A percentile compares a stretch with the other conserved stretches of the same genome.
Evolutionary conservation across 2,113 vertebrate species (phyloP).

Genomic region (Gallinago jamesoni): DNA sequence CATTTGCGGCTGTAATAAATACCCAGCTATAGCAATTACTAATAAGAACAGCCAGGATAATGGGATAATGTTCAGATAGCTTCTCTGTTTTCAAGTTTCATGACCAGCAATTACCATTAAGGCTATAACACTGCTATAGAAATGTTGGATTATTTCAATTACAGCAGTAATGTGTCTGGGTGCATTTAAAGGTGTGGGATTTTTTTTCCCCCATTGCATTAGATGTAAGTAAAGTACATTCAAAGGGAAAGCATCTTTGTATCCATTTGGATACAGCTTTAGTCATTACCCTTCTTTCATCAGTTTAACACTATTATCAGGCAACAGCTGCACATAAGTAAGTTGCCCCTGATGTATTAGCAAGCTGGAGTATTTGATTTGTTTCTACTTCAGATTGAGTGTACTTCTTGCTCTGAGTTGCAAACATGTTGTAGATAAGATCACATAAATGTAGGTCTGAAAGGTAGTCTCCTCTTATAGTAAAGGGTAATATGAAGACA

Average conservation of each 20-base stretch:
- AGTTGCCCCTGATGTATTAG: neutral
- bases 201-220: neutral
- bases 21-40: constrained; percentile 32
- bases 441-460: neutral
- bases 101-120: constrained; percentile 51
- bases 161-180: constrained; percentile 16
- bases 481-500: neutral
- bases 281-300: neutral
- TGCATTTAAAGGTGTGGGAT: constrained; percentile 4
- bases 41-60: constrained; percentile 32
- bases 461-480: neutral
- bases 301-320: neutral
- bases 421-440: neutral
- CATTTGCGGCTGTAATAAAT: constrained; percentile 41
- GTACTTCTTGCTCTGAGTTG: neutral
- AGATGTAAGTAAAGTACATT: constrained; percentile 5
- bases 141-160: constrained; percentile 54
- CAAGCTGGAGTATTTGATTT: neutral
- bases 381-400: neutral
- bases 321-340: neutral
- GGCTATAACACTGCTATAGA: constrained; percentile 14
- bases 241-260: neutral
- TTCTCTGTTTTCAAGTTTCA: constrained; percentile 32
- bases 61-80: constrained; percentile 13
- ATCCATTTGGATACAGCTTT: neutral